Base-by-base conservation (phyloP, 2,113 vertebrate genomes). In the Scomber scombrus region DNA sequence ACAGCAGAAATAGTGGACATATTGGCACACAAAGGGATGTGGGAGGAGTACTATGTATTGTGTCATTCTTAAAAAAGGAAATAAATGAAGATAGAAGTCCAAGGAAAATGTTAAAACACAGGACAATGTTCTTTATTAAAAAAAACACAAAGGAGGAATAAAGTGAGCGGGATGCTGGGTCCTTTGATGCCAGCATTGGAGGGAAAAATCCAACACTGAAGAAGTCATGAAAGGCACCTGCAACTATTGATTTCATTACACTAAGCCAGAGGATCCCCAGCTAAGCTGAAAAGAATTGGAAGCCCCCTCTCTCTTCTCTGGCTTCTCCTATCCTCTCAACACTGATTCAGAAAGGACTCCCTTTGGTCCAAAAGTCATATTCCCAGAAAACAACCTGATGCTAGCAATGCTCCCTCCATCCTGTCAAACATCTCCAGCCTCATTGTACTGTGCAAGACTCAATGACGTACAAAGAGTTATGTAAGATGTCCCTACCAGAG, bases 181-280 rank as follows among this genome's bases (percentile, higher is more conserved):
- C 47, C 34, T 40, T 5, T 51, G 21, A 34, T 19, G 46, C 14
- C 15, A 60, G 14, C 31, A 52, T 2, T 47, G 47, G 26, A n/a
- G 49, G 21, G 29, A 74, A 43, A 26, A 78, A 63, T 62, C 31
- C 29, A 50, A 40, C 23, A n/a, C 7, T 57, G 21, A 11, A 66
- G 52, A 66, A 57, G 60, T 58, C 66, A 79, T 68, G 71, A 71
- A 81, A 69, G 69, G 52, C 56, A 61, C 34, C 67, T 76, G 64
- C 62, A 84, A 15, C 49, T 78, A 83, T 64, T 77, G 65, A 85
- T 85, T 79, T 69, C 55, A 85, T 80, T 80, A 64, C 58, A 50
- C 8, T 46, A 21, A 75, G 57, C 51, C 62, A 66, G 47, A 52
- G 31, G 58, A 72, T 69, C 57, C 57, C n/a, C 6, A 58, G 54